Evolutionary conservation across 1,140 invertebrate species (phyloP).

Genomic region (Euwallacea fornicatus): DNA sequence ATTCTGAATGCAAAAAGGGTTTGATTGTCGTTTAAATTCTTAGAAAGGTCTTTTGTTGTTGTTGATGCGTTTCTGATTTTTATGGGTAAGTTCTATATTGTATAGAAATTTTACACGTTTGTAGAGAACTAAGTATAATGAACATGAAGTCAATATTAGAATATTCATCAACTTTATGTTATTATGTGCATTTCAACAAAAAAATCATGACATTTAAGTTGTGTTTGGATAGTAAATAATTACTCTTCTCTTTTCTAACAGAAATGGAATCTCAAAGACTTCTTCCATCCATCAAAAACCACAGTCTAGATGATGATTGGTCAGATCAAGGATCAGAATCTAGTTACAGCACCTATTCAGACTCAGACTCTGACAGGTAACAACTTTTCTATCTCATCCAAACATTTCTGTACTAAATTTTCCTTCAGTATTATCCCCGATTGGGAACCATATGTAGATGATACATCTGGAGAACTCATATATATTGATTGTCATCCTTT

Average conservation of each 20-base stretch:
- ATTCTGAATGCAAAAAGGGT: too few species aligned
- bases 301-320: slow-evolving; percentile 14
- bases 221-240: neutral
- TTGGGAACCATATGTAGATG: slow-evolving; percentile 52
- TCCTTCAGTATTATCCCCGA: slow-evolving; percentile 51
- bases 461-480: slow-evolving; percentile 48
- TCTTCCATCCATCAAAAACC: slow-evolving; percentile 3
- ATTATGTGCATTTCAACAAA: too few species aligned
- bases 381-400: neutral
- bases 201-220: too few species aligned
- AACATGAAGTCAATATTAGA: too few species aligned
- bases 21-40: too few species aligned
- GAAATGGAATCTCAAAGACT: slow-evolving; percentile 39
- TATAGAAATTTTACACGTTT: too few species aligned
- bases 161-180: too few species aligned
- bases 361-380: slow-evolving; percentile 47
- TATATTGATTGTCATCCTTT: slow-evolving; percentile 53
- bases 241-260: neutral
- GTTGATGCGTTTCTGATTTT: too few species aligned
- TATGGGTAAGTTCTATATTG: too few species aligned
- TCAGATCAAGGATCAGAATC: slow-evolving; percentile 39
- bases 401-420: neutral
- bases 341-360: slow-evolving; percentile 44
- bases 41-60: too few species aligned
- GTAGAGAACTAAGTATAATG: too few species aligned